Conservation (phyloP, 37 sponge, comb jelly and placozoan genomes). For the Hormiphora californensis region DNA sequence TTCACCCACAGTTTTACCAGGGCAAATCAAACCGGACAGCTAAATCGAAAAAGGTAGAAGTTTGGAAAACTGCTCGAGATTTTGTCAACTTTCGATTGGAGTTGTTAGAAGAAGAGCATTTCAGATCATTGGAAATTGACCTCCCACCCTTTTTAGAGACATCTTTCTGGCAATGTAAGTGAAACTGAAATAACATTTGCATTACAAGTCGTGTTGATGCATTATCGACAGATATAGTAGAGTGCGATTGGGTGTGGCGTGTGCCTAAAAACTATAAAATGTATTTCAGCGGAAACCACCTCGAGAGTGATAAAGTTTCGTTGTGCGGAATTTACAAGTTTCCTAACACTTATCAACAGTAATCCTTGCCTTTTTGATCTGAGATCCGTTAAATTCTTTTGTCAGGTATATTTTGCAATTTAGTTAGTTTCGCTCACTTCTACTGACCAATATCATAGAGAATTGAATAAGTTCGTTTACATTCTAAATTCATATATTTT, state of each 20-base stretch:
- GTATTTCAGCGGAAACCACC: constrained; percentile 9
- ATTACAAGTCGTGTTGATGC: not conserved
- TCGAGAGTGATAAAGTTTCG: not conserved
- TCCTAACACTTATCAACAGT: not conserved
- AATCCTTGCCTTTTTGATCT: constrained; percentile 1
- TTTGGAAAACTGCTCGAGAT: too few species aligned
- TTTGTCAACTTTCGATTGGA: too few species aligned
- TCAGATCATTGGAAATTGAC: too few species aligned
- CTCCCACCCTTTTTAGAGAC: not conserved
- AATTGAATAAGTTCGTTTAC: too few species aligned
- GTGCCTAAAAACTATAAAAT: not conserved
- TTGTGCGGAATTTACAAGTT: not conserved
- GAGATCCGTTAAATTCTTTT: constrained; percentile 37
- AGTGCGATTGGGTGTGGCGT: too few species aligned
- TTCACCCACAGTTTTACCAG: too few species aligned
- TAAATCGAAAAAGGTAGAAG: too few species aligned
- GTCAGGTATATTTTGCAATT: constrained; percentile 5
- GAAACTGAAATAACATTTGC: not conserved
- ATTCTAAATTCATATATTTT: too few species aligned
- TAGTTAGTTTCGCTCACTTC: not conserved
- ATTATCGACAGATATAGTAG: too few species aligned
- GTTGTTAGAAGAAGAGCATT: too few species aligned
- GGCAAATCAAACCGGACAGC: too few species aligned
- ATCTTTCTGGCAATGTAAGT: constrained; percentile 52
- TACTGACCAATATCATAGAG: too few species aligned